A percentile compares a stretch with the other conserved stretches of the same genome.
phyloP scores from a whole-genome alignment of 2,888 invertebrate genomes.

The Brachycybe producta region DNA sequence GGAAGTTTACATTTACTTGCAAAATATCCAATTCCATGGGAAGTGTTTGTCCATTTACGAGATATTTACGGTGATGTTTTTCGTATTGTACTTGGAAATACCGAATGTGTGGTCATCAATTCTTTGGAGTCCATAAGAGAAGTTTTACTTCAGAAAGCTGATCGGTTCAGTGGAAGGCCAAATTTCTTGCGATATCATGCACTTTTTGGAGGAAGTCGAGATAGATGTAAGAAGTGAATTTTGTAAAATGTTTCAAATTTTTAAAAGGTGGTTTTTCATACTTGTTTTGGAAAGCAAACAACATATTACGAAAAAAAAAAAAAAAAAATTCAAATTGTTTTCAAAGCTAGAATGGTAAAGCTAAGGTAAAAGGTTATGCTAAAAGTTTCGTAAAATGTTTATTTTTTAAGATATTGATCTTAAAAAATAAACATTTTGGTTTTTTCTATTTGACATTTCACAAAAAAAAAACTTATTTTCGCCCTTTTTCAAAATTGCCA shows the following conservation, averaged over 20 bases:
- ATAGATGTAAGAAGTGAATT: conserved; percentile 58
- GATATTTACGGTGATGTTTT: conserved; percentile 57
- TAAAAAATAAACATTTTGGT: no score
- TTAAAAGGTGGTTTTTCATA: background rate
- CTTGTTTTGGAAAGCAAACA: background rate
- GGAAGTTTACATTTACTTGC: conserved; percentile 57
- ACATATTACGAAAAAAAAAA: no score
- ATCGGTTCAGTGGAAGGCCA: conserved; percentile 68
- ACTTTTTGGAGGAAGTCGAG: conserved; percentile 69
- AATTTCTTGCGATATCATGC: conserved; percentile 66
- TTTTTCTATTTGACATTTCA: no score
- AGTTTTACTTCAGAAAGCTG: conserved; percentile 48
- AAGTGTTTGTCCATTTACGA: conserved; percentile 54
- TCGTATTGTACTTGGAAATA: conserved; percentile 48
- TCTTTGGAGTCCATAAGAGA: conserved; percentile 56
- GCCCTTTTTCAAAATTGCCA: no score
- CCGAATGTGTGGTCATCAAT: conserved; percentile 60
- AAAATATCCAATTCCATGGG: conserved; percentile 49
- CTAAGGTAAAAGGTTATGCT: no score
- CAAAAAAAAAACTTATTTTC: no score
- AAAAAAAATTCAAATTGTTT: no score
- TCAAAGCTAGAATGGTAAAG: no score
- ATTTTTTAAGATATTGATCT: no score
- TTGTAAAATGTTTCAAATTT: conserved; percentile 3
- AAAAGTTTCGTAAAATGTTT: no score